Evolutionary conservation across 2,113 vertebrate genomes (phyloP), one percentile per base, ranked within the genome.

Genomic region (Mus pahari): DNA sequence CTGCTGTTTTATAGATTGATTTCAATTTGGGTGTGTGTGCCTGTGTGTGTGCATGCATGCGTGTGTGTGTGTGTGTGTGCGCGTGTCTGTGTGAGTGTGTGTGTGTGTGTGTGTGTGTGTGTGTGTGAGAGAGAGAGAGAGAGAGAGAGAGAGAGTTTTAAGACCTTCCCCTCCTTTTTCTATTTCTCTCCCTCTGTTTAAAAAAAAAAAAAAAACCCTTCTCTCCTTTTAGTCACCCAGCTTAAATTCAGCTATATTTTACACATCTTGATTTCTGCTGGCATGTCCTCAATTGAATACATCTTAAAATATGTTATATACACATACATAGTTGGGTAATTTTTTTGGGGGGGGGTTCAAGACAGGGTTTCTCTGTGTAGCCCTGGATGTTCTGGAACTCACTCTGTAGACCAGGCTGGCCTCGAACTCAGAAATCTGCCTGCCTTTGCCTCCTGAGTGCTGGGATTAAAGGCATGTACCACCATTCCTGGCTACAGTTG

Each of bases 231-330:
- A 8, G 20, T 82, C 17, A 17, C 50, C 55, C 78, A 5, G 17
- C 78, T 71, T 77, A 42, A 95, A 73, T 36, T 71, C 4, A 45
- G 22, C 7, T 31, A 50, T n/a, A 1, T 53, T 42, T 20, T 55
- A 64, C 42, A 60, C 39, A 62, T 70, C 10, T 78, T 78, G 73
- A 53, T 62, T 28, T 58, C 83, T 70, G n/a, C 39, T 74, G 70
- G 48, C 50, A 42, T 78, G 83, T 90, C 10, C 48, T 96, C 62
- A 78, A 53, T 86, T 71, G 64, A 62, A 55, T 89, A 58, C 33
- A 62, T 73, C 28, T 93, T 71, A 66, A 84, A 86, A 86, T 86
- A 28, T 45, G 73, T 86, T 95, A 74, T n/a, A 19, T 74, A 74
- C 36, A 33, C 33, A 81, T 79, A 86, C 78, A n/a, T 19, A 24